phyloP scores from a whole-genome alignment of 2,888 invertebrate species.

The Limnephilus rhombicus region DNA sequence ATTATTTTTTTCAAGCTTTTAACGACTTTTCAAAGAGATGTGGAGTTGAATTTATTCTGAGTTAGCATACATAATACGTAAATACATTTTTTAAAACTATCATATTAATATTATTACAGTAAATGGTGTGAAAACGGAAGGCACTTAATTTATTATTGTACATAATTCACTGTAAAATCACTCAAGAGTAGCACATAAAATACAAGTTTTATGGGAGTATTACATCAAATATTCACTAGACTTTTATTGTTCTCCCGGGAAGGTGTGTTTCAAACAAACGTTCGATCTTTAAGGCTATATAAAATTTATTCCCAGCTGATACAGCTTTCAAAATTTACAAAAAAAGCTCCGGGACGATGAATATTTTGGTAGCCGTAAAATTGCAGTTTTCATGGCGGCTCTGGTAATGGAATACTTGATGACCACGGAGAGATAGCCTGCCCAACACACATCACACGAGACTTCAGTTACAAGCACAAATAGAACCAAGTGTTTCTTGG shows the following conservation, averaged over 20 bases:
- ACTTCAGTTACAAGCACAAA: not conserved
- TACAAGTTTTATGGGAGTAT: not conserved
- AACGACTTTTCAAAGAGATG: too few relatives aligned
- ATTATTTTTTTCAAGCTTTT: too few relatives aligned
- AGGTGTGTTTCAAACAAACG: not conserved
- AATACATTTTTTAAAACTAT: too few relatives aligned
- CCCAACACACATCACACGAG: not conserved
- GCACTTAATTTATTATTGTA: not conserved
- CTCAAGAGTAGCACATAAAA: not conserved
- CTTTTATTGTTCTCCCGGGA: not conserved
- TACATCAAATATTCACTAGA: not conserved
- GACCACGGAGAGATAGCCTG: constrained; percentile 34
- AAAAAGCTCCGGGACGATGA: constrained; percentile 45
- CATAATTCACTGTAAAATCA: not conserved
- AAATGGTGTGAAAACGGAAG: not conserved
- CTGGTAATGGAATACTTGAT: constrained; percentile 63
- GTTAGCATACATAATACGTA: too few relatives aligned
- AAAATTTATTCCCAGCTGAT: constrained; percentile 34
- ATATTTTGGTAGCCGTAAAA: constrained; percentile 60
- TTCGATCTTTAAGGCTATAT: constrained; percentile 18
- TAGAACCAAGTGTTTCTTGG: not conserved
- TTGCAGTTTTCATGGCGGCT: constrained; percentile 53
- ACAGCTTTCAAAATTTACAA: constrained; percentile 53
- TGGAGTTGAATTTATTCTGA: too few relatives aligned
- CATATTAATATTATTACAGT: too few relatives aligned